Evolutionary conservation across 2,113 vertebrate species (phyloP).

Genomic region (human): DNA sequence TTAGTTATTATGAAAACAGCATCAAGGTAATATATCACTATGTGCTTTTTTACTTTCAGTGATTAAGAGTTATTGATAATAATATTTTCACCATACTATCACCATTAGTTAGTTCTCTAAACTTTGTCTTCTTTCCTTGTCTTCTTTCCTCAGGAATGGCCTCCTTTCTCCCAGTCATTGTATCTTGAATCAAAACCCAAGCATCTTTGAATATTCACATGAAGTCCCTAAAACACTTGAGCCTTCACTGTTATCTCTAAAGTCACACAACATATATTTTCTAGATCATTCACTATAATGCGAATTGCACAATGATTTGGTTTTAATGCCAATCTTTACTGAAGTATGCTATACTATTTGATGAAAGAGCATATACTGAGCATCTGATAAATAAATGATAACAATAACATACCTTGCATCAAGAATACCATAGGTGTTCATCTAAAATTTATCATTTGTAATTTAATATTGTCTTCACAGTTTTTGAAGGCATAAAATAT

Average conservation of each 20-base stretch:
- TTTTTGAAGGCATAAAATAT: slow-evolving; percentile 16
- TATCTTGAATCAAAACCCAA: not conserved
- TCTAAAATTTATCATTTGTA: not conserved
- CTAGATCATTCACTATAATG: not conserved
- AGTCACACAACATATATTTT: not conserved
- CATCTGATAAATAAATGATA: not conserved
- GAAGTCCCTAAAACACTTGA: not conserved
- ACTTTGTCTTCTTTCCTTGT: not conserved
- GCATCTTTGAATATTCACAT: not conserved
- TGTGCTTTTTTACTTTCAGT: not conserved
- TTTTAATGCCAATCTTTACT: not conserved
- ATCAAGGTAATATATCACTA: not conserved
- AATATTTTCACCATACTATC: not conserved
- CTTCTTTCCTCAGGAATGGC: not conserved
- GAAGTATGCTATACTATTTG: not conserved
- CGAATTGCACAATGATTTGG: not conserved
- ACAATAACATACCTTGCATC: not conserved
- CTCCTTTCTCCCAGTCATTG: not conserved
- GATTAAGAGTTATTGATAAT: not conserved
- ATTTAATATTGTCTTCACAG: not conserved
- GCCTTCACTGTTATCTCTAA: not conserved
- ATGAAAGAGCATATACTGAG: not conserved
- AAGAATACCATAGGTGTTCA: not conserved
- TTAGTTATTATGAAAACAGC: not conserved
- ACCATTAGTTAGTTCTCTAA: not conserved